Evolutionary conservation across 1,140 invertebrate species (phyloP), one percentile per base, ranked within the genome.

Genomic region (Drosophila orosa): DNA sequence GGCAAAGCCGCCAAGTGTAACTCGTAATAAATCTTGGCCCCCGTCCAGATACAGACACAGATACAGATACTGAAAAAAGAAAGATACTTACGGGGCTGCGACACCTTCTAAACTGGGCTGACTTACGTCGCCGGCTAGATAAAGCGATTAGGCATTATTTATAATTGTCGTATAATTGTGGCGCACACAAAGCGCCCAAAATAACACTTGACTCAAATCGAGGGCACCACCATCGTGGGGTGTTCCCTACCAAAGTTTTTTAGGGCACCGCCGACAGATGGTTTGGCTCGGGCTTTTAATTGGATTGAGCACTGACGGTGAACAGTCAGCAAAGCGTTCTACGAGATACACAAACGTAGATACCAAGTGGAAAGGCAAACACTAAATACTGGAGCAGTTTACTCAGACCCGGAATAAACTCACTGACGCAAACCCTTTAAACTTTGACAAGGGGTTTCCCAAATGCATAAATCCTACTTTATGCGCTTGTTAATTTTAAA

Each of bases 171-270:
- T 74, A 78, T 75, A 85, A 85, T 85, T 83, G 72, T 65, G 31
- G 40, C 12, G 24, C 45, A 55, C 31, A 55, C 52, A 40, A 35
- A 69, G 33, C 42, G 62, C 65, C 67, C 45, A 78, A 86, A 86
- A 86, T 87, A 86, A 68, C 79, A 76, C 56, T 63, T 86, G 83
- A 86, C 50, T 75, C 79, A 75, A 87, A 87, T 87, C 62, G 69
- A 44, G 83, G 73, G 47, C 82, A 78, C 10, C 22, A 12, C 45
- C 25, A 29, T 12, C n/a, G 52, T 39, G 39, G 67, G 54, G 24
- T 22, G 60, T 25, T 40, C 15, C 19, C 19, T 12, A 35, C 10
- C 37, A 40, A 40, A 63, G 22, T 24, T 45, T 74, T 79, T 57
- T 83, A 66, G 80, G 75, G 56, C 80, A 69, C 40, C 37, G 33